These are phyloP conservation scores for Miniopterus natalensis DNA, from an alignment of 2,113 vertebrate species.

Conservation along the genomic window DNA sequence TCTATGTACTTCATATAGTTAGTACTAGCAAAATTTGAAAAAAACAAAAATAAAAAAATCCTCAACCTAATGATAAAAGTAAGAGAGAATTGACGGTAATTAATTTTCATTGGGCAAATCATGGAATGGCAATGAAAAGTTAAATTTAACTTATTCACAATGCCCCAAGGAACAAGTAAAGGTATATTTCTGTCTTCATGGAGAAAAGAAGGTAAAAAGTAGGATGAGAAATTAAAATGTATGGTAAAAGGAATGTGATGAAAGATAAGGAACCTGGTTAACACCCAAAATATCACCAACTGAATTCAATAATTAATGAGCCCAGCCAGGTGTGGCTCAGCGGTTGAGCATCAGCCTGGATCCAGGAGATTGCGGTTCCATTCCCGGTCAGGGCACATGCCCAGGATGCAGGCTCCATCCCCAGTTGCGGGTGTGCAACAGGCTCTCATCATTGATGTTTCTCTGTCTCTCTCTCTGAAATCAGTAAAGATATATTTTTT, in stretches of 20 bases:
- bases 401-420: no score
- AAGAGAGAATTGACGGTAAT: constrained; percentile 17
- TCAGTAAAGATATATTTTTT: no score
- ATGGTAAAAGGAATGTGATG: neutral
- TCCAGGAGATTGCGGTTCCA: no score
- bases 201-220: neutral
- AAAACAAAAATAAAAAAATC: neutral
- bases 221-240: neutral
- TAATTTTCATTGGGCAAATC: constrained; percentile 61
- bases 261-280: constrained; percentile 23
- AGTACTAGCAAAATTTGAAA: neutral
- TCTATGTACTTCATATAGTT: neutral
- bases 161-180: neutral
- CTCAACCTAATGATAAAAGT: neutral
- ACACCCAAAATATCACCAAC: constrained; percentile 19
- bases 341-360: no score
- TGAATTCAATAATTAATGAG: constrained; percentile 13
- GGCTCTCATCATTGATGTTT: no score
- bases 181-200: neutral
- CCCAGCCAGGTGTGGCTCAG: no score
- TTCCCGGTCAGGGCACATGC: no score
- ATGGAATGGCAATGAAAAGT: constrained; percentile 24
- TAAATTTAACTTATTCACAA: constrained; percentile 38
- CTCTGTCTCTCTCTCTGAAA: no score
- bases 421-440: no score